Base-by-base conservation (phyloP, 2,113 vertebrate species). In the Delphinus delphis region DNA sequence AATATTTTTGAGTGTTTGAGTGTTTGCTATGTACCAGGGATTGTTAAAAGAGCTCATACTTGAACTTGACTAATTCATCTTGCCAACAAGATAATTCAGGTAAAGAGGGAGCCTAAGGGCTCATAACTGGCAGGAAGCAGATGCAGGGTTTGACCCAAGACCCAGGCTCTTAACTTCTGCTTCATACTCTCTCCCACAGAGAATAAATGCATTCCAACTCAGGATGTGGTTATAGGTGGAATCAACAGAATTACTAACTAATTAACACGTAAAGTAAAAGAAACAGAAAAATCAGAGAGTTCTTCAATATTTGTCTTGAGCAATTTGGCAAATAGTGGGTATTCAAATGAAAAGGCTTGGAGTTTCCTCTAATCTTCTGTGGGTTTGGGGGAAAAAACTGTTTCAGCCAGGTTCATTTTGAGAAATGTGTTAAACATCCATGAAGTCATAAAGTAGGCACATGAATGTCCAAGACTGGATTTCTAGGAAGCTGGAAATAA, bases 61-160 rank as follows among this genome's bases (percentile, higher is more conserved):
- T 92, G 93, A 93, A 85, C 44, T 81, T 8, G 28, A 65, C 53
- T 55, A 96, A 98, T 93, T 95, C 67, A 83, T 80, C 86, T 97
- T 63, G 41, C 95, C 96, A 97, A 80, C 71, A 83, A 47, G 85
- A 89, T 96, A 97, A 94, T 94, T 41, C 87, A 92, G 97, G 41
- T 55, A 50, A 50, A 76, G 8, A 55, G 50, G 55, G 96, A 95
- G 74, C 44, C 96, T 97, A 83, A 90, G 60, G 36, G 76, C 0
- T 0, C 80, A 82, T 44, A 94, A 86, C 92, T 96, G 93, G 77
- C 93, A 89, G 84, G 0, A 62, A 84, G 53, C 50, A 87, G 68
- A 96, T 83, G 88, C 86, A 96, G 93, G 86, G 96, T 89, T 96
- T 53, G 92, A 96, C 97, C 81, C 80, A 92, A 80, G n/a, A 36